Conservation (phyloP, 2,113 vertebrate species). For the Hippocampus comes region DNA sequence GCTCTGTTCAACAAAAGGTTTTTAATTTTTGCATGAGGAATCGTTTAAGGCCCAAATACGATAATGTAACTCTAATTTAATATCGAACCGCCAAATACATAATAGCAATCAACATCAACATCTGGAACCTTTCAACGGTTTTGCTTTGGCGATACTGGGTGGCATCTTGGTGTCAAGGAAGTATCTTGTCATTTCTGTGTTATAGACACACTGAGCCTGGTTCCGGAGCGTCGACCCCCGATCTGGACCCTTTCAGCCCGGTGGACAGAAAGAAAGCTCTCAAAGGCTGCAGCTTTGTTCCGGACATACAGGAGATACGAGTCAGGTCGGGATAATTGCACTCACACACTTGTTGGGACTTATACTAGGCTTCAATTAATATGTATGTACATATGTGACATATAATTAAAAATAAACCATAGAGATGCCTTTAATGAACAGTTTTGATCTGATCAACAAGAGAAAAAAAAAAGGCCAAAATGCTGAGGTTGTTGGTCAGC, state of each 20-base stretch:
- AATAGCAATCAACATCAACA: too few species aligned
- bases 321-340: slow-evolving; percentile 78
- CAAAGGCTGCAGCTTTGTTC: slow-evolving; percentile 80
- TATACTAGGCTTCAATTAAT: background rate
- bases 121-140: background rate
- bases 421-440: too few species aligned
- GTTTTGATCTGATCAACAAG: too few species aligned
- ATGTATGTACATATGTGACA: too few species aligned
- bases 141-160: background rate
- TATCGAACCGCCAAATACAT: too few species aligned
- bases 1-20: too few species aligned
- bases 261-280: slow-evolving; percentile 81
- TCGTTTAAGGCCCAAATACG: too few species aligned
- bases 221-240: slow-evolving; percentile 84
- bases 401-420: background rate
- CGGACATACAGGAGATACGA: slow-evolving; percentile 94
- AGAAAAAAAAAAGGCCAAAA: too few species aligned
- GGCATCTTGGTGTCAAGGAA: background rate
- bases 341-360: background rate
- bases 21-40: too few species aligned
- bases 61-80: too few species aligned
- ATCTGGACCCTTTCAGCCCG: slow-evolving; percentile 79
- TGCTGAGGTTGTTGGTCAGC: too few species aligned
- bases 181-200: slow-evolving; percentile 2
- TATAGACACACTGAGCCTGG: slow-evolving; percentile 81